phyloP scores from a whole-genome alignment of 1,140 invertebrate species.

The Ganaspis sp. region DNA sequence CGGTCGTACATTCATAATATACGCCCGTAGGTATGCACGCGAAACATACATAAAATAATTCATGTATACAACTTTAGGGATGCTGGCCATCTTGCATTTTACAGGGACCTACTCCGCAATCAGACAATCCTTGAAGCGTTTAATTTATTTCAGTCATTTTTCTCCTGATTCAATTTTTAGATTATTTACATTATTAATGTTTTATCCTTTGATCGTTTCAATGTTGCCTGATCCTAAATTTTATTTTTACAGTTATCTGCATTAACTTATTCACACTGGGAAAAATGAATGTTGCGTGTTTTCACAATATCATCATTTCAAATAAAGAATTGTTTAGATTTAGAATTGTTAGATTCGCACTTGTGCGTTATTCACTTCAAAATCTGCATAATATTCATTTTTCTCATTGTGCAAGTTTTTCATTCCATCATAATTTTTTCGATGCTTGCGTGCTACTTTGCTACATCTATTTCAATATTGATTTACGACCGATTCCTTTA shows the following conservation, averaged over 20 bases:
- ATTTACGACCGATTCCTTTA: not conserved
- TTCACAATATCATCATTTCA: not conserved
- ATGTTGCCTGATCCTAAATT: conserved; percentile 66
- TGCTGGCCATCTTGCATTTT: conserved; percentile 77
- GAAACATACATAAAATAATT: conserved; percentile 60
- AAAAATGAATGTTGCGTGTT: conserved; percentile 4
- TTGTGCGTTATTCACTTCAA: no score
- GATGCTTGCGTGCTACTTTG: not conserved
- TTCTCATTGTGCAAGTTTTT: conserved; percentile 7
- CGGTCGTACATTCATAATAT: conserved; percentile 35
- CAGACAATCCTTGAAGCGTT: conserved; percentile 76
- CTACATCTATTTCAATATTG: conserved; percentile 6
- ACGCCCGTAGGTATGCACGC: conserved; percentile 50
- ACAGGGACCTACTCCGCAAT: conserved; percentile 76
- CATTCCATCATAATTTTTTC: not conserved
- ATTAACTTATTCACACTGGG: conserved; percentile 28
- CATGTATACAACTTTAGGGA: conserved; percentile 75
- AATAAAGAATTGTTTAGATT: not conserved
- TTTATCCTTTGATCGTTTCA: conserved; percentile 77
- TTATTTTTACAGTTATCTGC: conserved; percentile 52
- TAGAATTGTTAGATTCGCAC: no score
- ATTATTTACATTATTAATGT: conserved; percentile 60
- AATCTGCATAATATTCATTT: conserved; percentile 26
- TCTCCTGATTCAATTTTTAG: conserved; percentile 59
- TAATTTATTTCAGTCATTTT: conserved; percentile 69